phyloP scores from a whole-genome alignment of 2,797 vertebrate species.

The Neosilurus mollespiculum region DNA sequence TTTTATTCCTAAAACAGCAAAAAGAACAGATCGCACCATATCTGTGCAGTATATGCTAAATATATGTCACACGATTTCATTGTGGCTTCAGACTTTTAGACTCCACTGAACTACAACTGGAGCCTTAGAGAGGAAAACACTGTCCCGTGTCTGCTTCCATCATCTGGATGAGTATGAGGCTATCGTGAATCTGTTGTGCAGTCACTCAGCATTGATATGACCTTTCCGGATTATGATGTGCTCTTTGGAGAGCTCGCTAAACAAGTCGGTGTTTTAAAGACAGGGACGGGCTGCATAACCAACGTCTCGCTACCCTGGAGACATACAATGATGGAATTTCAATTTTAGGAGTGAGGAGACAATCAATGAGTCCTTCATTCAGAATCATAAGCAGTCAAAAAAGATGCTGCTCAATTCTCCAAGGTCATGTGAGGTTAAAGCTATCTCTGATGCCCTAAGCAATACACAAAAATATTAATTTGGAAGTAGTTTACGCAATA shows the following conservation, averaged over 20 bases:
- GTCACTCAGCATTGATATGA: slow-evolving; percentile 44
- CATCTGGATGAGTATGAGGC: neutral
- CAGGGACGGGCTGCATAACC: slow-evolving; percentile 45
- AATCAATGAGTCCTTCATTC: slow-evolving; percentile 56
- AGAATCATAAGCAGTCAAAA: slow-evolving; percentile 50
- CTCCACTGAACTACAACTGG: neutral
- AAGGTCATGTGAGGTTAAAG: slow-evolving; percentile 47
- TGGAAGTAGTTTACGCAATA: slow-evolving; percentile 8
- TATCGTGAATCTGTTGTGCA: slow-evolving; percentile 23
- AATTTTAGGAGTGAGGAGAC: slow-evolving; percentile 52
- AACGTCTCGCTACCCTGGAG: slow-evolving; percentile 49
- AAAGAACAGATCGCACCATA: too few relatives aligned
- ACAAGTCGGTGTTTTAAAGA: slow-evolving; percentile 55
- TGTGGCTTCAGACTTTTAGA: neutral
- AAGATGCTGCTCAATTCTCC: slow-evolving; percentile 47
- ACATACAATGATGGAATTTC: slow-evolving; percentile 48
- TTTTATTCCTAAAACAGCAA: too few relatives aligned
- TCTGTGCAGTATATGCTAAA: too few relatives aligned
- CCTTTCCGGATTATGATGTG: slow-evolving; percentile 51
- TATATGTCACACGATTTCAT: too few relatives aligned
- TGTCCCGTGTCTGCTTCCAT: neutral
- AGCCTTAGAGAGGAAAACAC: neutral
- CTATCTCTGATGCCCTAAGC: slow-evolving; percentile 13
- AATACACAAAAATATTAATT: slow-evolving; percentile 29
- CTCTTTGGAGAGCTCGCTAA: slow-evolving; percentile 52